Evolutionary conservation across 2,113 vertebrate species (phyloP).

Genomic region (Rhipidura dahli): DNA sequence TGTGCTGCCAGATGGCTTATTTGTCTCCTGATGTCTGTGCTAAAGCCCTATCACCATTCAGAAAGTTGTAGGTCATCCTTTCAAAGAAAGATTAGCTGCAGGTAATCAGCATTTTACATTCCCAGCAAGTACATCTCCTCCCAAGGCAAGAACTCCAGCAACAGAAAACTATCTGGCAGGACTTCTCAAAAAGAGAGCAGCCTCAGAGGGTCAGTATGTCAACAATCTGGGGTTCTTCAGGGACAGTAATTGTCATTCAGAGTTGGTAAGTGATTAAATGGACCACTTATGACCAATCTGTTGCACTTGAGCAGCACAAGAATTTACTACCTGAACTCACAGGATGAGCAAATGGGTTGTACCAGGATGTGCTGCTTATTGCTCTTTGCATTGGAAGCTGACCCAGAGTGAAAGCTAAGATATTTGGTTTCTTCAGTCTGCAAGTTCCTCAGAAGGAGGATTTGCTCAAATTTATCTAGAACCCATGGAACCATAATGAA

Average conservation of each 20-base stretch:
- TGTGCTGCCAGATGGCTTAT: background rate
- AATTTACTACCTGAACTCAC: background rate
- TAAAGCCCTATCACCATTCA: background rate
- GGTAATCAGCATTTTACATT: background rate
- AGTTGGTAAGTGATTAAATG: background rate
- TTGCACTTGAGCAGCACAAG: background rate
- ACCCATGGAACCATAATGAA: background rate
- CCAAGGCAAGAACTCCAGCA: background rate
- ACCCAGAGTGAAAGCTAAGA: background rate
- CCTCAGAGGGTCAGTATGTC: background rate
- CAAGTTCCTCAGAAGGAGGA: background rate
- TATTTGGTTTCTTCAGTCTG: background rate
- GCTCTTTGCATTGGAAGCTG: background rate
- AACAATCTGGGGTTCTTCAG: background rate
- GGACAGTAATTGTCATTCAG: background rate
- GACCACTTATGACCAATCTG: background rate
- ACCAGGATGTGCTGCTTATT: background rate
- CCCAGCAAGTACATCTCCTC: background rate
- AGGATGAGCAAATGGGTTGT: background rate
- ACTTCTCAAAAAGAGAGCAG: background rate
- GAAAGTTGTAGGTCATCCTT: background rate
- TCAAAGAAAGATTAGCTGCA: background rate
- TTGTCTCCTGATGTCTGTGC: background rate
- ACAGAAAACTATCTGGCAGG: background rate
- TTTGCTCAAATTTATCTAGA: background rate